These are phyloP conservation scores for Parazoanthus swiftii DNA, from an alignment of 92 coral and sea anemone genomes.

Conservation along the genomic window DNA sequence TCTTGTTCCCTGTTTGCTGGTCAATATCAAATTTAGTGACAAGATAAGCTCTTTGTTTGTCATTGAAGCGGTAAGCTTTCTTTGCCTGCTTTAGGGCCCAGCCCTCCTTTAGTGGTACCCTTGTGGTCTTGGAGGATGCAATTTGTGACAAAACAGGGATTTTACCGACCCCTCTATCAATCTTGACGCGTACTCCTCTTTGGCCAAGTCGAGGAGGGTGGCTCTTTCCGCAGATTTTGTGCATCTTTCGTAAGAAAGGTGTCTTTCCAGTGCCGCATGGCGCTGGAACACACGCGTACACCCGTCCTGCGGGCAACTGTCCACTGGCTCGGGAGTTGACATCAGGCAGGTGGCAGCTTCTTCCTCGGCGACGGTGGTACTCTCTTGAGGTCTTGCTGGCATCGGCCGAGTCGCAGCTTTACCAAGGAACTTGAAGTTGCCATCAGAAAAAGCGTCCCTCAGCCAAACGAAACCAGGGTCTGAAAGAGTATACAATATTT, in stretches of 20 bases:
- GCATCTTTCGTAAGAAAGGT: too few relatives aligned
- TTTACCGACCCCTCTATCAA: constrained; percentile 10
- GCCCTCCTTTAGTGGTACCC: constrained; percentile 24
- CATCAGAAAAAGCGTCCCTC: too few relatives aligned
- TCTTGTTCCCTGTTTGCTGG: constrained; percentile 42
- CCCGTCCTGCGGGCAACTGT: constrained; percentile 9
- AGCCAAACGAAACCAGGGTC: too few relatives aligned
- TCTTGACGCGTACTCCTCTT: too few relatives aligned
- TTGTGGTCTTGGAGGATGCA: neutral
- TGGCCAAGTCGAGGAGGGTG: too few relatives aligned
- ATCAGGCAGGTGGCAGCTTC: neutral
- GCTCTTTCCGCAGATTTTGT: too few relatives aligned
- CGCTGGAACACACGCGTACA: neutral
- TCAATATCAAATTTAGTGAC: constrained; percentile 47
- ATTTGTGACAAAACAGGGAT: neutral
- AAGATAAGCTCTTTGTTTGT: constrained; percentile 42
- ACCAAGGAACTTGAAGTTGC: too few relatives aligned
- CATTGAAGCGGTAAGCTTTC: constrained; percentile 42
- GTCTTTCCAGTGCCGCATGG: neutral
- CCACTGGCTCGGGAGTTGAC: neutral
- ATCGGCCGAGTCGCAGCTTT: neutral
- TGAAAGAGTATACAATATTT: too few relatives aligned
- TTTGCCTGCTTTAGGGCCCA: constrained; percentile 49
- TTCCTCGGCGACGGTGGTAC: neutral
- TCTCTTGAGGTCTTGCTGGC: neutral